Conservation (phyloP, 2,797 vertebrate genomes). For the Clamator glandarius region DNA sequence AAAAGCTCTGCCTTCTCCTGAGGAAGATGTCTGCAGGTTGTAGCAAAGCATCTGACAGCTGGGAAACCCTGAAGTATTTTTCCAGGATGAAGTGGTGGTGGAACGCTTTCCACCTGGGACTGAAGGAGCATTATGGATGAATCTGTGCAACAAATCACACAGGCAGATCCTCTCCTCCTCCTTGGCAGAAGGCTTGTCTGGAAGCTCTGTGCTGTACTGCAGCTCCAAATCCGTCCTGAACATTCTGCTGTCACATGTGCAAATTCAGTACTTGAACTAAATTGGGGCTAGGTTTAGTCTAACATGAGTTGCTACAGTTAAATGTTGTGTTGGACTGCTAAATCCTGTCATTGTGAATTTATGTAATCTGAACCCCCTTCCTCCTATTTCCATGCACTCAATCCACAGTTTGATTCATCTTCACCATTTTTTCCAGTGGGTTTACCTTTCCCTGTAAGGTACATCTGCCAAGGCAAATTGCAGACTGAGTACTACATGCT, state of each 20-base stretch:
- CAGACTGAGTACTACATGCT: background rate
- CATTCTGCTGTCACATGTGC: background rate
- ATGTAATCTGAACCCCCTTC: background rate
- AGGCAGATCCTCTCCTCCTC: background rate
- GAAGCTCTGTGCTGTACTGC: background rate
- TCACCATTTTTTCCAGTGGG: background rate
- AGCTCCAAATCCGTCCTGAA: background rate
- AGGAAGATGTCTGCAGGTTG: background rate
- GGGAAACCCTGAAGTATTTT: background rate
- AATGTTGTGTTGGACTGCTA: background rate
- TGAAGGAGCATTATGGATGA: background rate
- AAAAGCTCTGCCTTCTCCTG: background rate
- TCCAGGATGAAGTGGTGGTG: background rate
- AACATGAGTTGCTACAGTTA: background rate
- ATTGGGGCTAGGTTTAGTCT: background rate
- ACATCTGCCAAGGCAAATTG: background rate
- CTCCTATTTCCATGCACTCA: background rate
- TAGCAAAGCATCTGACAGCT: conserved; percentile 4
- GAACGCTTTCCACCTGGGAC: background rate
- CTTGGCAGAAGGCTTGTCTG: conserved; percentile 14
- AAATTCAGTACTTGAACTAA: conserved; percentile 5
- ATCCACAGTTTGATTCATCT: background rate
- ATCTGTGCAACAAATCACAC: background rate
- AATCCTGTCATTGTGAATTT: background rate
- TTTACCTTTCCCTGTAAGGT: background rate